These are phyloP conservation scores for Rhabdomys pumilio DNA, from an alignment of 2,797 vertebrate genomes.

Conservation along the genomic window DNA sequence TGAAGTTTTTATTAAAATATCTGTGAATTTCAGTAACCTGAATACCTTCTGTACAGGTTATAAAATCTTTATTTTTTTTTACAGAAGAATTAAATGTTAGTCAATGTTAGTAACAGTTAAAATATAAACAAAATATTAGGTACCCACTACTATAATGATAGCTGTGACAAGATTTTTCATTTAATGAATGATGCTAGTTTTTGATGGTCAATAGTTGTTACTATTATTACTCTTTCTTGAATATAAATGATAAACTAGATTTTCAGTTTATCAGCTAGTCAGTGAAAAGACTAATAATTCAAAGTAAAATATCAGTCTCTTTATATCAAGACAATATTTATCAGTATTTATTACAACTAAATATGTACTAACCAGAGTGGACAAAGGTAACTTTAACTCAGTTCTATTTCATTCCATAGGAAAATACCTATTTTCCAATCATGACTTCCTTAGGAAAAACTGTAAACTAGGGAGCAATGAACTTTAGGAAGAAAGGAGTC, in stretches of 20 bases:
- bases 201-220: not conserved
- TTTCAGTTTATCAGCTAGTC: not conserved
- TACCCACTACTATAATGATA: not conserved
- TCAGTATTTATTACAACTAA: not conserved
- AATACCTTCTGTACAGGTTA: not conserved
- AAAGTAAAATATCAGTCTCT: not conserved
- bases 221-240: not conserved
- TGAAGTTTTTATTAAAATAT: not conserved
- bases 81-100: not conserved
- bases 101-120: not conserved
- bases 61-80: not conserved
- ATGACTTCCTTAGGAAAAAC: not conserved
- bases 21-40: not conserved
- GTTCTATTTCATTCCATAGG: not conserved
- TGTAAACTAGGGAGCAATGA: not conserved
- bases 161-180: not conserved
- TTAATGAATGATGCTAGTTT: not conserved
- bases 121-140: not conserved
- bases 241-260: conserved; percentile 35
- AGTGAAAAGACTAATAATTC: not conserved
- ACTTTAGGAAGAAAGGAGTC: not conserved
- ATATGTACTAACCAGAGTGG: not conserved
- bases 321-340: no score
- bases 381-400: not conserved
- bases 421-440: not conserved